These are phyloP conservation scores for Dioctria rufipes DNA, from an alignment of 2,888 invertebrate species.

Conservation along the genomic window DNA sequence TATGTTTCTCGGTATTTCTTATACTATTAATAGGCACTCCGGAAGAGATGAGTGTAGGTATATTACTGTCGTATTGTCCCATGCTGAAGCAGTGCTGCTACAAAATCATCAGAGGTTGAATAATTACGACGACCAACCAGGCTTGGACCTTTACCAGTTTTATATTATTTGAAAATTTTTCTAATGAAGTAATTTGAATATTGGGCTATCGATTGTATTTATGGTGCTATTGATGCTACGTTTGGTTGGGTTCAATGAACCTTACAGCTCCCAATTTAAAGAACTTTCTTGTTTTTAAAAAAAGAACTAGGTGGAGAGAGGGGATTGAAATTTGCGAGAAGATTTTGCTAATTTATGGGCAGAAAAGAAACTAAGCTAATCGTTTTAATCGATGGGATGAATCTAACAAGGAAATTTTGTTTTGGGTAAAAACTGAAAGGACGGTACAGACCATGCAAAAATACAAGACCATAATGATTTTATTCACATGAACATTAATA, in stretches of 20 bases:
- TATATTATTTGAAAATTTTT: constrained; percentile 46
- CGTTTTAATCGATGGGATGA: neutral
- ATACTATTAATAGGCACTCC: constrained; percentile 14
- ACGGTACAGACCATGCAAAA: too few species aligned
- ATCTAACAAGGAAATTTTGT: too few species aligned
- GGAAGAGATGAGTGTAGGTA: neutral
- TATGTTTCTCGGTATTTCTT: constrained; percentile 17
- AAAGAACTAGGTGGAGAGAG: neutral
- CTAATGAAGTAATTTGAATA: constrained; percentile 52
- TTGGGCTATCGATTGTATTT: constrained; percentile 46
- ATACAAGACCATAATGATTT: too few species aligned
- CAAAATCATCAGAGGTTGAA: neutral
- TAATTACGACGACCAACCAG: neutral
- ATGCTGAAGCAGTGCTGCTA: neutral
- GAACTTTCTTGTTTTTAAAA: neutral
- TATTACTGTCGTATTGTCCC: constrained; percentile 4
- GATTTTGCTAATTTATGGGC: constrained; percentile 30
- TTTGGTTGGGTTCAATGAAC: constrained; percentile 27
- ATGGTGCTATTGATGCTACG: neutral
- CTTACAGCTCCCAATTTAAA: neutral
- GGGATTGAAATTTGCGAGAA: constrained; percentile 30
- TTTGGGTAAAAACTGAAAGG: too few species aligned
- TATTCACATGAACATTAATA: too few species aligned
- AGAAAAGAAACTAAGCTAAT: constrained; percentile 31
- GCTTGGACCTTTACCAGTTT: constrained; percentile 41